A percentile compares a stretch with the other conserved stretches of the same genome.
Conservation (phyloP, 2,113 vertebrate genomes). For the Erythrocebus patas region DNA sequence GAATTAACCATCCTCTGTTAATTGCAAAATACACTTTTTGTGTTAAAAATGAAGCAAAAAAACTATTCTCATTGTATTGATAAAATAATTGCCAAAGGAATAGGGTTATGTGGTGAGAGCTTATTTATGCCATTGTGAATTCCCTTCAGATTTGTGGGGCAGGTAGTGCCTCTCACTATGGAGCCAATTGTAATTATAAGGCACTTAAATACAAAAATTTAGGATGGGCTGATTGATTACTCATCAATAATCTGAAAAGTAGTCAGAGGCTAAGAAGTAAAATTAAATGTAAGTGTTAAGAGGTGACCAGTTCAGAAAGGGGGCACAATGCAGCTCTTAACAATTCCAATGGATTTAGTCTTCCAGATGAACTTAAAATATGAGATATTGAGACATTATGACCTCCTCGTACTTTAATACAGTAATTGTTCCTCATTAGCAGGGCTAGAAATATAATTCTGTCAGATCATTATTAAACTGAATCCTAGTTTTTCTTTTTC, state of each 20-base stretch:
- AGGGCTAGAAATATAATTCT: not conserved
- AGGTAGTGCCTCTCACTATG: slow-evolving; percentile 65
- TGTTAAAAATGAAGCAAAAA: not conserved
- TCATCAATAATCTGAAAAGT: slow-evolving; percentile 59
- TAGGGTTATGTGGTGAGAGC: slow-evolving; percentile 56
- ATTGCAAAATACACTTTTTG: not conserved
- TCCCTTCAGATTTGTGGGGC: slow-evolving; percentile 67
- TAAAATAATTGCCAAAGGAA: slow-evolving; percentile 40
- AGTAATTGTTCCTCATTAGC: not conserved
- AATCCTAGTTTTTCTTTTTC: slow-evolving; percentile 30
- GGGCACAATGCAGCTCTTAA: not conserved
- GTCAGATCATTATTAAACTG: not conserved
- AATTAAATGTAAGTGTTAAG: not conserved
- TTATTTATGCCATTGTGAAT: slow-evolving; percentile 69
- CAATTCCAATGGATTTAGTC: not conserved
- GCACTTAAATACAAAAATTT: slow-evolving; percentile 45
- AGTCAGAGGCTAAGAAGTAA: slow-evolving; percentile 45
- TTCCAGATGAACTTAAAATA: not conserved
- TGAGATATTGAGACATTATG: not conserved
- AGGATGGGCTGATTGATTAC: slow-evolving; percentile 61
- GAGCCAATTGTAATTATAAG: slow-evolving; percentile 69
- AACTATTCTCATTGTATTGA: not conserved
- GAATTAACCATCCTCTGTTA: not conserved
- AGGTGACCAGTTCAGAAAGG: not conserved
- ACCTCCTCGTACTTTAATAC: slow-evolving; percentile 36